A percentile compares a stretch with the other conserved stretches of the same genome.
These are phyloP conservation scores for Trilocha varians DNA, from an alignment of 2,888 invertebrate species.

Conservation along the genomic window DNA sequence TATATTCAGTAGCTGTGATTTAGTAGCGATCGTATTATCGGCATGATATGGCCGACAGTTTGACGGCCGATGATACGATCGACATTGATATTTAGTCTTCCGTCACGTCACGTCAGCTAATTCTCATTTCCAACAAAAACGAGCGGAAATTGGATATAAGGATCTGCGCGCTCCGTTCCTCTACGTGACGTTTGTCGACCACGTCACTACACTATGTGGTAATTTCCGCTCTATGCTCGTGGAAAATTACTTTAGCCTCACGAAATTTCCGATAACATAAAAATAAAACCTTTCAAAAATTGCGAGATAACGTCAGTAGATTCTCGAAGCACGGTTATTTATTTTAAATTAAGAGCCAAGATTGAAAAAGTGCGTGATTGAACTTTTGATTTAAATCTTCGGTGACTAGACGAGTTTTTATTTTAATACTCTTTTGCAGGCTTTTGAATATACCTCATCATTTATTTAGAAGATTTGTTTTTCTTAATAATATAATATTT, in stretches of 20 bases:
- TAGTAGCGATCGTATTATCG: neutral
- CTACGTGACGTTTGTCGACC: slow-evolving; percentile 73
- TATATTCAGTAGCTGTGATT: no score
- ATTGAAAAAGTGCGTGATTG: neutral
- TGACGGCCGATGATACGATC: slow-evolving; percentile 31
- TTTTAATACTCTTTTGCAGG: neutral
- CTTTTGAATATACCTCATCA: neutral
- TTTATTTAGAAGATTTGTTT: neutral
- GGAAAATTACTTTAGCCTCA: slow-evolving; percentile 72
- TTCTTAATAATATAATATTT: neutral
- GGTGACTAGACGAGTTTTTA: neutral
- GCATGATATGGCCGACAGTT: neutral
- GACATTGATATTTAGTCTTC: slow-evolving; percentile 60
- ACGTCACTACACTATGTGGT: slow-evolving; percentile 72
- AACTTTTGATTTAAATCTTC: neutral
- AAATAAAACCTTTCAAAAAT: slow-evolving; percentile 54
- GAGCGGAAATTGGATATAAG: slow-evolving; percentile 72
- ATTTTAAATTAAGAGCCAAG: slow-evolving; percentile 1
- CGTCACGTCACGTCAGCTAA: slow-evolving; percentile 67
- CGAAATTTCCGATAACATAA: slow-evolving; percentile 65
- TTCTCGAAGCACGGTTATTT: neutral
- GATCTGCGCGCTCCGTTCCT: slow-evolving; percentile 67
- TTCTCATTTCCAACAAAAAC: slow-evolving; percentile 71
- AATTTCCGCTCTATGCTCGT: slow-evolving; percentile 68
- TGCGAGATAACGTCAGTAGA: slow-evolving; percentile 23